Evolutionary conservation across 2,797 vertebrate genomes (phyloP).

Genomic region (Avahi laniger): DNA sequence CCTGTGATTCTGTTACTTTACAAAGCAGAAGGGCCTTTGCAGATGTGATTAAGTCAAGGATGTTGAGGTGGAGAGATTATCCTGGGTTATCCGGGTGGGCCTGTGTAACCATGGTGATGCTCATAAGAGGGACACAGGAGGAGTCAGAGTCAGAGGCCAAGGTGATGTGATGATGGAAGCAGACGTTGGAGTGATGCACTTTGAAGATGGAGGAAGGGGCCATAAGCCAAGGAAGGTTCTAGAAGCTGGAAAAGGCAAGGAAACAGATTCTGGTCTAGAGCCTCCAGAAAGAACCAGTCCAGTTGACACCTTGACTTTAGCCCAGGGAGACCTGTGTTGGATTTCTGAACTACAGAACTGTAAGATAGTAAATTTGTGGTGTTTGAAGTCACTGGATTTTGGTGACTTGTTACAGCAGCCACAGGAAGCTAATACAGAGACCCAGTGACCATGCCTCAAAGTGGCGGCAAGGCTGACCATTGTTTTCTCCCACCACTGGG

Average conservation of each 20-base stretch:
- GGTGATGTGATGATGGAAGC: not conserved
- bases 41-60: not conserved
- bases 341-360: not conserved
- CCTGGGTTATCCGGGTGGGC: not conserved
- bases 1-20: not conserved
- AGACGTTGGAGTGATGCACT: not conserved
- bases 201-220: not conserved
- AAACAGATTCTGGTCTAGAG: not conserved
- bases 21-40: not conserved
- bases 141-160: not conserved
- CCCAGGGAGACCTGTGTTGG: not conserved
- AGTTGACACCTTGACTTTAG: not conserved
- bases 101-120: not conserved
- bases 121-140: not conserved
- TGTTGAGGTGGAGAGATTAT: not conserved
- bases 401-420: not conserved
- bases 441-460: not conserved
- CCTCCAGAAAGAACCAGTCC: not conserved
- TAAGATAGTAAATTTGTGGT: not conserved
- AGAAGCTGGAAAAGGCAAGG: not conserved
- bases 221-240: not conserved
- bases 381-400: not conserved
- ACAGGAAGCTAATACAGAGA: not conserved
- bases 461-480: accelerated
- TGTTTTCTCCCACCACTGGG: not conserved